Evolutionary conservation across 2,888 invertebrate species (phyloP).

Genomic region (Leucoptera coffeella): DNA sequence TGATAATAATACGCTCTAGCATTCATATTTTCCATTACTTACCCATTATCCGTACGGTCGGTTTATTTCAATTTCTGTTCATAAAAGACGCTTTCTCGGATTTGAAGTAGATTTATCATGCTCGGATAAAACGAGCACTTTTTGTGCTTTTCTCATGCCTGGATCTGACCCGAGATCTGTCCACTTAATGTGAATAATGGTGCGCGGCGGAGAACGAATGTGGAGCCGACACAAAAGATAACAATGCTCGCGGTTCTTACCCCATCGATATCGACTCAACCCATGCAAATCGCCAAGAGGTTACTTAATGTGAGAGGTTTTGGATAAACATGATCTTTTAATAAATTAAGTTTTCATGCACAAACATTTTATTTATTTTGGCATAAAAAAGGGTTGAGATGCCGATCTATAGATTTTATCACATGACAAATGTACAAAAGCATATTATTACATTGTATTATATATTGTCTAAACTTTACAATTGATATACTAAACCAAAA

Average conservation of each 20-base stretch:
- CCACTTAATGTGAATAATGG: conserved; percentile 56
- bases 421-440: no score
- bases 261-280: no score
- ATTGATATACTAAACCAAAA: no score
- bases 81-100: conserved; percentile 55
- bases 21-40: conserved; percentile 49
- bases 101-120: conserved; percentile 56
- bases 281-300: no score
- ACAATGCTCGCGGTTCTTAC: conserved; percentile 47
- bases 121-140: conserved; percentile 54
- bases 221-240: conserved; percentile 48
- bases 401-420: no score
- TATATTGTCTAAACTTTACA: no score
- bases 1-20: no score
- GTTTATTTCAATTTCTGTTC: conserved; percentile 56
- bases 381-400: no score
- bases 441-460: no score
- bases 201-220: conserved; percentile 52
- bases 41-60: conserved; percentile 54
- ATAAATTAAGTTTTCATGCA: no score
- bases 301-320: neutral
- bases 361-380: no score
- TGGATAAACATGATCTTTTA: neutral
- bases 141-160: conserved; percentile 54
- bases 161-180: conserved; percentile 55